phyloP scores from a whole-genome alignment of 2,797 vertebrate species.

The Taenioides sp. region DNA sequence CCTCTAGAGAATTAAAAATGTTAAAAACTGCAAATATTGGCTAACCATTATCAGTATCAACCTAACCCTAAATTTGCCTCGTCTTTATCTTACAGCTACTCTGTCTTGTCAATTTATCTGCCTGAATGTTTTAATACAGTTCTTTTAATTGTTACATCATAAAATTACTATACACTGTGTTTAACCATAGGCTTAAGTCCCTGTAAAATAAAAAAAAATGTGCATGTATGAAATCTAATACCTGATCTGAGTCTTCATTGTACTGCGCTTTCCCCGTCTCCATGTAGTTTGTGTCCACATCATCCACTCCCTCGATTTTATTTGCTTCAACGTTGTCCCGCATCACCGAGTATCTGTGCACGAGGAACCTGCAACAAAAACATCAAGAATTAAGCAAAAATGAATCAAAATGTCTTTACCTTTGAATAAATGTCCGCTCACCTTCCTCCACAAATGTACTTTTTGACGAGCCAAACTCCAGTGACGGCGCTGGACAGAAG shows the following conservation, averaged over 20 bases:
- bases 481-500: slow-evolving; percentile 77
- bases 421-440: slow-evolving; percentile 34
- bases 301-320: slow-evolving; percentile 84
- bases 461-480: slow-evolving; percentile 87
- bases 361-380: slow-evolving; percentile 83
- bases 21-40: too few relatives aligned
- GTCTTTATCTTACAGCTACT: too few relatives aligned
- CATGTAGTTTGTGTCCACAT: slow-evolving; percentile 72
- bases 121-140: too few relatives aligned
- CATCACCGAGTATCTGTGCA: slow-evolving; percentile 90
- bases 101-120: too few relatives aligned
- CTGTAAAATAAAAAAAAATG: too few relatives aligned
- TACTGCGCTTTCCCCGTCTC: slow-evolving; percentile 77
- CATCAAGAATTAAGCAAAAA: not conserved
- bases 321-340: slow-evolving; percentile 86
- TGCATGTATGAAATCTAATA: slow-evolving; percentile 42
- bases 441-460: slow-evolving; percentile 93
- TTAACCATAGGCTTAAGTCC: too few relatives aligned
- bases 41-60: too few relatives aligned
- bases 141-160: too few relatives aligned
- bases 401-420: not conserved
- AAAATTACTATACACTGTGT: too few relatives aligned
- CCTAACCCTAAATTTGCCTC: too few relatives aligned
- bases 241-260: slow-evolving; percentile 94
- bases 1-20: too few relatives aligned